These are phyloP conservation scores for Ochlodes sylvanus DNA, from an alignment of 2,888 invertebrate species.

Conservation along the genomic window DNA sequence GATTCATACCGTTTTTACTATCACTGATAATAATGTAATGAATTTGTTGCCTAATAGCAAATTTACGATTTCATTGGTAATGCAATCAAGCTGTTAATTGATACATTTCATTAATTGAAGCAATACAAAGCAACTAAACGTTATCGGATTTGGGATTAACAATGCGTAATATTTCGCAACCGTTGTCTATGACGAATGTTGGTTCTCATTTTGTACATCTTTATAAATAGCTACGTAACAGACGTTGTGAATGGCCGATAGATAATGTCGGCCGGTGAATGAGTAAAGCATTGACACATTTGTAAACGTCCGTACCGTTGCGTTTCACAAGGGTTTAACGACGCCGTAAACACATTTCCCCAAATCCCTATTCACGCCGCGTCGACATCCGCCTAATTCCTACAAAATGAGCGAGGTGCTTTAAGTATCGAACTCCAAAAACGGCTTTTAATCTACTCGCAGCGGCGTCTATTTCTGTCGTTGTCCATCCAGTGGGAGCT, in stretches of 20 bases:
- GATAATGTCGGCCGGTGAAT: slow-evolving; percentile 29
- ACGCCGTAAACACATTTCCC: slow-evolving; percentile 38
- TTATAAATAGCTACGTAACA: slow-evolving; percentile 1
- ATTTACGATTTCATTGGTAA: not conserved
- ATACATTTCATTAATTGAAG: not conserved
- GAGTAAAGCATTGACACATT: slow-evolving; percentile 31
- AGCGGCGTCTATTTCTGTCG: slow-evolving; percentile 77
- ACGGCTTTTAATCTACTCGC: slow-evolving; percentile 70
- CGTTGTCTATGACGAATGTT: slow-evolving; percentile 19
- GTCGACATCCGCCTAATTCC: slow-evolving; percentile 53
- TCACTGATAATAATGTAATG: not conserved
- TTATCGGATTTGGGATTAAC: slow-evolving; percentile 15
- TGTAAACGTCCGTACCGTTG: slow-evolving; percentile 30
- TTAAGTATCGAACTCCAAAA: slow-evolving; percentile 68
- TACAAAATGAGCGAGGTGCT: slow-evolving; percentile 58
- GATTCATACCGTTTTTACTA: not conserved
- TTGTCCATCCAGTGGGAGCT: slow-evolving; percentile 73
- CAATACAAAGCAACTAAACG: not conserved
- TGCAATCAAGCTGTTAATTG: not conserved
- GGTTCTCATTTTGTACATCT: not conserved
- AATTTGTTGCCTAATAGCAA: not conserved
- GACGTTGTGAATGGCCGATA: slow-evolving; percentile 19
- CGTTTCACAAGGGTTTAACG: slow-evolving; percentile 34
- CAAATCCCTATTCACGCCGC: slow-evolving; percentile 43
- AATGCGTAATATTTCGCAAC: slow-evolving; percentile 26